Conservation (phyloP, 1,140 invertebrate genomes). For the Ostrea edulis region DNA sequence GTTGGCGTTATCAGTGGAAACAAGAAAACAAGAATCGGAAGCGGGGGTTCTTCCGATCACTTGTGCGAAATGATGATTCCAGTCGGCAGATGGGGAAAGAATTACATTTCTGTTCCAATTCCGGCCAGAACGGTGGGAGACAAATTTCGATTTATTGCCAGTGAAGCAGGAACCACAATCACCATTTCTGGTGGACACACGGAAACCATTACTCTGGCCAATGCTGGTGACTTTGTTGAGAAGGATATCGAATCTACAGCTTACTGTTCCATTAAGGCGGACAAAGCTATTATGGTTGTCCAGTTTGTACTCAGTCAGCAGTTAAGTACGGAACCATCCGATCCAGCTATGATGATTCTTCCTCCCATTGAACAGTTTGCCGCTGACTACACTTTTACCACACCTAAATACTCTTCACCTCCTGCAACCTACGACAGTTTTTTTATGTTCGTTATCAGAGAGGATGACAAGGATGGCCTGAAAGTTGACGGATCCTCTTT, state of each 20-base stretch:
- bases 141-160: slow-evolving; percentile 63
- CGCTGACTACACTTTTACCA: slow-evolving; percentile 68
- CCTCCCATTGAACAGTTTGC: slow-evolving; percentile 64
- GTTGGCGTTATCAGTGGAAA: slow-evolving; percentile 69
- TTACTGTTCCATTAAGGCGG: slow-evolving; percentile 42
- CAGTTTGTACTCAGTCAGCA: slow-evolving; percentile 53
- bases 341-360: slow-evolving; percentile 66
- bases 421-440: slow-evolving; percentile 57
- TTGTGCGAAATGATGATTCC: slow-evolving; percentile 69
- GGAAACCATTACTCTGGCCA: slow-evolving; percentile 34
- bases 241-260: slow-evolving; percentile 18
- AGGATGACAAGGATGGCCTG: slow-evolving; percentile 55
- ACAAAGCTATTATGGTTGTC: slow-evolving; percentile 49
- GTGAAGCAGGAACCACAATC: slow-evolving; percentile 59
- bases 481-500: slow-evolving; percentile 51
- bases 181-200: slow-evolving; percentile 39
- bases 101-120: slow-evolving; percentile 64
- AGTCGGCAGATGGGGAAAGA: slow-evolving; percentile 68
- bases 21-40: slow-evolving; percentile 57
- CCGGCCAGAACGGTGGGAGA: slow-evolving; percentile 66
- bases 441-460: slow-evolving; percentile 63
- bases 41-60: slow-evolving; percentile 60
- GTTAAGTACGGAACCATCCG: slow-evolving; percentile 46
- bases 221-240: slow-evolving; percentile 36
- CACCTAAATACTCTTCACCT: slow-evolving; percentile 56